These are phyloP conservation scores for Epinotia ramella DNA, from an alignment of 2,888 invertebrate species.

Conservation along the genomic window DNA sequence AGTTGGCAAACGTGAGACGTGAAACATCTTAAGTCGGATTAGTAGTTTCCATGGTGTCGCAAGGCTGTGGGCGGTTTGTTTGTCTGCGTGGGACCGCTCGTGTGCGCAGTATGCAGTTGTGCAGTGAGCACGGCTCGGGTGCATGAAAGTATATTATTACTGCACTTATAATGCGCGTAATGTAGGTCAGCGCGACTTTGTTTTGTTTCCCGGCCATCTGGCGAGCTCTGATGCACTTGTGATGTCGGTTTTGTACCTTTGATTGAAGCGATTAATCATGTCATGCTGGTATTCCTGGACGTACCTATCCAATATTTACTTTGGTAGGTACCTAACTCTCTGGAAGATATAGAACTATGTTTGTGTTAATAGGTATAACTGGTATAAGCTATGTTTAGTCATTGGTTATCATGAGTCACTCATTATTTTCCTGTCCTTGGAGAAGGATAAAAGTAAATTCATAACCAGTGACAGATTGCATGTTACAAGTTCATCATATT, in stretches of 20 bases:
- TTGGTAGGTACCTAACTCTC: background rate
- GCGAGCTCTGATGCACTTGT: conserved; percentile 50
- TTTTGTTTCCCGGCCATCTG: conserved; percentile 64
- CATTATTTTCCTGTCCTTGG: conserved; percentile 19
- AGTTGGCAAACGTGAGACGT: conserved; percentile 62
- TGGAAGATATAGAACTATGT: conserved; percentile 16
- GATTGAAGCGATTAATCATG: background rate
- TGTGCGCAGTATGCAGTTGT: conserved; percentile 1
- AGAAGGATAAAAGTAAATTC: conserved; percentile 2
- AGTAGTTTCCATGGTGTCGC: conserved; percentile 27
- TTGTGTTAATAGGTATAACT: conserved; percentile 4
- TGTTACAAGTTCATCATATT: background rate
- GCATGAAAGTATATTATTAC: conserved; percentile 77
- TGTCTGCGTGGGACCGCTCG: conserved; percentile 17
- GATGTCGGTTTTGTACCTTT: conserved; percentile 19
- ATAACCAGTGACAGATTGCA: background rate
- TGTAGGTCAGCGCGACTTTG: conserved; percentile 73
- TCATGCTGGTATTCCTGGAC: background rate
- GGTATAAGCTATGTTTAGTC: conserved; percentile 24
- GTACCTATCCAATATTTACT: background rate
- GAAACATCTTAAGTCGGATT: conserved; percentile 35
- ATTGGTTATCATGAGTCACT: conserved; percentile 20
- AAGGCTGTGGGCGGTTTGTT: conserved; percentile 24
- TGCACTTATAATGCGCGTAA: conserved; percentile 72
- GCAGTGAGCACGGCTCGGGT: conserved; percentile 56